phyloP scores from a whole-genome alignment of 2,797 vertebrate genomes.

The Sebastes umbrosus region DNA sequence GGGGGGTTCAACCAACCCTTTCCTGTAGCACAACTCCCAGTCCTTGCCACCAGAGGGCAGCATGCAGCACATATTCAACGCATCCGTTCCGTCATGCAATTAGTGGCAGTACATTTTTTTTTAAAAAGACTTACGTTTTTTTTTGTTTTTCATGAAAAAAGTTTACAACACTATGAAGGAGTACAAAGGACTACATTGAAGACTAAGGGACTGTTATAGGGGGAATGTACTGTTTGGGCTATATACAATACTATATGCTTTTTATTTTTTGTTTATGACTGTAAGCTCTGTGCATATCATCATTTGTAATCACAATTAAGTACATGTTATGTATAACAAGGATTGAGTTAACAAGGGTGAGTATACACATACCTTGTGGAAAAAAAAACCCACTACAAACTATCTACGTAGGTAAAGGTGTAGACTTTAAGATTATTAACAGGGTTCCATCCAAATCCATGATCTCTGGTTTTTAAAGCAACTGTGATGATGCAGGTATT shows the following conservation, averaged over 20 bases:
- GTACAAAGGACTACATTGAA: constrained; percentile 68
- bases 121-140: constrained; percentile 46
- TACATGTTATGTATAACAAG: constrained; percentile 87
- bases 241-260: constrained; percentile 71
- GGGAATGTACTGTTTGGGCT: constrained; percentile 66
- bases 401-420: constrained; percentile 50
- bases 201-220: constrained; percentile 68
- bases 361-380: constrained; percentile 65
- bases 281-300: constrained; percentile 97
- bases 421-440: constrained; percentile 56
- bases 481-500: constrained; percentile 37
- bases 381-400: constrained; percentile 50
- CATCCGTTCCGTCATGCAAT: constrained; percentile 90
- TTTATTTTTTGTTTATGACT: constrained; percentile 90
- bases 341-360: constrained; percentile 87
- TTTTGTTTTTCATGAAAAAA: constrained; percentile 61
- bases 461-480: constrained; percentile 41
- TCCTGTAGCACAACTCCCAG: constrained; percentile 91
- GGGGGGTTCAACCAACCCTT: constrained; percentile 95
- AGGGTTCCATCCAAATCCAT: constrained; percentile 57
- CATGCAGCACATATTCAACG: constrained; percentile 92
- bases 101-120: constrained; percentile 85
- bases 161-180: constrained; percentile 82
- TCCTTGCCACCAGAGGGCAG: constrained; percentile 76
- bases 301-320: constrained; percentile 95